Conservation (phyloP, 2,797 vertebrate species). For the Astyanax mexicanus region DNA sequence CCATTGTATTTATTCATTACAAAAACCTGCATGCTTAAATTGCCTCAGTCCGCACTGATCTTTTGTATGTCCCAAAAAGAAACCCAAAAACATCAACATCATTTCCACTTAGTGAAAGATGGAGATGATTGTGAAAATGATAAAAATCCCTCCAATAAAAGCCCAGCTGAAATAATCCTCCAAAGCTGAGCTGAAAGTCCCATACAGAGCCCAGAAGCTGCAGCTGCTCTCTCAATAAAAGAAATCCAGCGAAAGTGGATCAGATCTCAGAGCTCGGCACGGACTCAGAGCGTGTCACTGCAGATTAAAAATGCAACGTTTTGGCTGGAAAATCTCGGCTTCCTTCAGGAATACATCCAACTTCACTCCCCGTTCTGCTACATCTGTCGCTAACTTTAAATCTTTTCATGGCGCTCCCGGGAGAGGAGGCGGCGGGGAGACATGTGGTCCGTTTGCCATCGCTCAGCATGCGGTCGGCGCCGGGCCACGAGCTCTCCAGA, state of each 20-base stretch:
- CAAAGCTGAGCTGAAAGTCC: not conserved
- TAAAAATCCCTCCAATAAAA: not conserved
- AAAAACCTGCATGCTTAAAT: too few relatives aligned
- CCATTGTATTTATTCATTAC: too few relatives aligned
- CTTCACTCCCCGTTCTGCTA: conserved; percentile 61
- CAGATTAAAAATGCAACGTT: conserved; percentile 73
- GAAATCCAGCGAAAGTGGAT: conserved; percentile 27
- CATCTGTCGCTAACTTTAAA: conserved; percentile 68
- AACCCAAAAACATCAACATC: not conserved
- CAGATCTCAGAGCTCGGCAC: conserved; percentile 43
- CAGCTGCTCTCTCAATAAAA: conserved; percentile 10
- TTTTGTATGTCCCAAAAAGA: too few relatives aligned
- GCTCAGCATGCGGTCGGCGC: conserved; percentile 49
- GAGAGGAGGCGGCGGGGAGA: conserved; percentile 45
- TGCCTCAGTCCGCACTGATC: too few relatives aligned
- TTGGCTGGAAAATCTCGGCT: conserved; percentile 59
- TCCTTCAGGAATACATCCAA: conserved; percentile 66
- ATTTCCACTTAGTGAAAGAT: not conserved
- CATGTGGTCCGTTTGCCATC: conserved; percentile 40
- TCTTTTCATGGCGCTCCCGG: conserved; percentile 63
- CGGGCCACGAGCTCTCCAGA: conserved; percentile 48
- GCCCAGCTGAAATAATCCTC: not conserved
- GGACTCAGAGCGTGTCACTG: conserved; percentile 46
- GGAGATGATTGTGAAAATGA: too few relatives aligned
- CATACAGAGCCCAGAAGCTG: conserved; percentile 11